These are phyloP conservation scores for Axis porcinus DNA, from an alignment of 2,113 vertebrate genomes.

Conservation along the genomic window DNA sequence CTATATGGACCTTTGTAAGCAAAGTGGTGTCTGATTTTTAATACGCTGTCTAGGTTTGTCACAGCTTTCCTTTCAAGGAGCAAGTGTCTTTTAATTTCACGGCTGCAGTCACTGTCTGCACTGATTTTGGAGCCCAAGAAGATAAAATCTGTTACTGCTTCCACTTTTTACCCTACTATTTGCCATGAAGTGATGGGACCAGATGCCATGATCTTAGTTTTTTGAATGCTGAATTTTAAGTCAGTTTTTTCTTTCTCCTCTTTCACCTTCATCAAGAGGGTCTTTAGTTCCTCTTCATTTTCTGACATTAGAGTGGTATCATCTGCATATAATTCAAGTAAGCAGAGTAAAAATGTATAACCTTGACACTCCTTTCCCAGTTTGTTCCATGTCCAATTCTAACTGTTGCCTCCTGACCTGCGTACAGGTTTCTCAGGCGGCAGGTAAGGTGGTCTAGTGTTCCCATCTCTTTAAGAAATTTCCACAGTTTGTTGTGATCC, in stretches of 20 bases:
- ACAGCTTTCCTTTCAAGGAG: background rate
- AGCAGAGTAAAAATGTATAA: background rate
- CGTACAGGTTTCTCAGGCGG: background rate
- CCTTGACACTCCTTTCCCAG: background rate
- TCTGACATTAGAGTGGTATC: background rate
- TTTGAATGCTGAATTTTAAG: background rate
- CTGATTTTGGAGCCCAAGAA: background rate
- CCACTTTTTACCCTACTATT: background rate
- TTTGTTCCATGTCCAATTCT: background rate
- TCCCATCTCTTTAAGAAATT: background rate
- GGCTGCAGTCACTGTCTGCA: background rate
- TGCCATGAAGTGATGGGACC: background rate
- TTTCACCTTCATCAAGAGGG: background rate
- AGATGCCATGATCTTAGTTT: background rate
- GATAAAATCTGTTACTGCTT: background rate
- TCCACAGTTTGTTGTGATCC: background rate
- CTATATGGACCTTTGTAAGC: background rate
- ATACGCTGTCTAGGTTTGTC: background rate
- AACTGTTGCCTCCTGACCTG: background rate
- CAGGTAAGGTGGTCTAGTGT: background rate
- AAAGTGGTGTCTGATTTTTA: background rate
- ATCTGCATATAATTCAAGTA: background rate
- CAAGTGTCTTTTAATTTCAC: background rate
- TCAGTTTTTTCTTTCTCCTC: background rate
- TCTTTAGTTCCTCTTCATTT: background rate